These are phyloP conservation scores for Phylloscopus trochiloides DNA, from an alignment of 2,113 vertebrate genomes.

Conservation along the genomic window DNA sequence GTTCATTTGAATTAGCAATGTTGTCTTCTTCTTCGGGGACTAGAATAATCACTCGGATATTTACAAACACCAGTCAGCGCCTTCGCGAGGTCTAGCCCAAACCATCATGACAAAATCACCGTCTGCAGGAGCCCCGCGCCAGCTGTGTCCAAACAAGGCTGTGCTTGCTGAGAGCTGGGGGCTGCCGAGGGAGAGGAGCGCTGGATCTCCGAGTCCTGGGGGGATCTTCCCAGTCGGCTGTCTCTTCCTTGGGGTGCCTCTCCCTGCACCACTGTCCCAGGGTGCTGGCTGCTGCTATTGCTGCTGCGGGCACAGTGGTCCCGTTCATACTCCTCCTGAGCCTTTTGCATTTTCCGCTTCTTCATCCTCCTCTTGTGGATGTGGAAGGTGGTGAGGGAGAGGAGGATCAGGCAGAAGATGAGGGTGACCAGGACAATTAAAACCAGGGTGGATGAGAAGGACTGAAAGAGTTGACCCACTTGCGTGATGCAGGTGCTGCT, in stretches of 20 bases:
- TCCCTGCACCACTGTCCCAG: conserved; percentile 6
- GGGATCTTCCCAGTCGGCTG: conserved; percentile 68
- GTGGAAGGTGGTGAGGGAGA: conserved; percentile 94
- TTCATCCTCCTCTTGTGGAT: conserved; percentile 95
- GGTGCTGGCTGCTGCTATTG: conserved; percentile 50
- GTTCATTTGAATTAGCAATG: conserved; percentile 59
- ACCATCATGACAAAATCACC: conserved; percentile 82
- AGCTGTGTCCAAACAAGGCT: conserved; percentile 74
- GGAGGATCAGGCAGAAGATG: conserved; percentile 89
- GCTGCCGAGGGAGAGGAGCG: conserved; percentile 36
- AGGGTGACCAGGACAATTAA: conserved; percentile 90
- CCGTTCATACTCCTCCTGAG: conserved; percentile 95
- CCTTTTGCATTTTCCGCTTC: conserved; percentile 93
- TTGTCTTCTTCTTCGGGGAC: conserved; percentile 71
- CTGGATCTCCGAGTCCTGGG: conserved; percentile 68
- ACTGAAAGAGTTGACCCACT: conserved; percentile 87
- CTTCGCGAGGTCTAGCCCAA: conserved; percentile 43
- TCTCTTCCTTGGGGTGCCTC: conserved; percentile 63
- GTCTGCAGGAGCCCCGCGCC: conserved; percentile 76
- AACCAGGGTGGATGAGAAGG: conserved; percentile 92
- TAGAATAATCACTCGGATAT: conserved; percentile 74
- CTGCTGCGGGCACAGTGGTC: conserved; percentile 84
- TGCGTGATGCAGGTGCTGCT: conserved; percentile 85
- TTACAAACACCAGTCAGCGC: conserved; percentile 77
- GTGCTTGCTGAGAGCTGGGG: conserved; percentile 42